Evolutionary conservation across 2,113 vertebrate species (phyloP), one percentile per base, ranked within the genome.

Genomic region (Lota lota): DNA sequence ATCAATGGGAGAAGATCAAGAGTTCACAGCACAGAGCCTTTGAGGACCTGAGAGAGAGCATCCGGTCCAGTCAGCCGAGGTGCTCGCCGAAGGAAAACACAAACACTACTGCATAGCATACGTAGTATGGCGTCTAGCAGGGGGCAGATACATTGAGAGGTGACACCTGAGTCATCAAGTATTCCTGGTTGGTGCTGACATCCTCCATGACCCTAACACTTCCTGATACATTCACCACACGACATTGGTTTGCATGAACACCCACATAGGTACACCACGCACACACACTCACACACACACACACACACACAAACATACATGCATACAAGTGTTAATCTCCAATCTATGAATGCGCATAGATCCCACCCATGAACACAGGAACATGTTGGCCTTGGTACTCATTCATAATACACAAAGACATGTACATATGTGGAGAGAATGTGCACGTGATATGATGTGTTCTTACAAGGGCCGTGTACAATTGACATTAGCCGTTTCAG

Each of bases 1-100:
- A 76, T 82, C 78, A 84, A 70, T 75, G 76, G 80, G 69, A 79
- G 69, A 74, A 69, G 74, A 47, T 4, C 28, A 6, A 33, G 28
- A 4, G 28, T 33, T 33, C 28, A 33, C 28, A 33, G 28, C 28
- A 33, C 28, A 14, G 40, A 2, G 40, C 40, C 40, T 0, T 14
- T 12, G 40, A 47, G 40, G 40, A 47, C 40, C 40, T 47, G 40
- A 47, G 40, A 47, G 40, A 47, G 40, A 8, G 40, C 40, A 47
- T 11, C 40, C 40, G 8, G 10, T 14, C 40, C 4, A 33, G 2
- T 33, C 28, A 33, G 28, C 40, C 40, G 8, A 14, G 8, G 40
- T 12, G 28, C 10, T 47, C 40, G 40, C 12, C 12, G 7, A 12
- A 10, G 40, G 40, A 47, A 47, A 47, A 47, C 40, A 47, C 40